Conservation (phyloP, 2,113 vertebrate genomes). For the Monopterus albus region DNA sequence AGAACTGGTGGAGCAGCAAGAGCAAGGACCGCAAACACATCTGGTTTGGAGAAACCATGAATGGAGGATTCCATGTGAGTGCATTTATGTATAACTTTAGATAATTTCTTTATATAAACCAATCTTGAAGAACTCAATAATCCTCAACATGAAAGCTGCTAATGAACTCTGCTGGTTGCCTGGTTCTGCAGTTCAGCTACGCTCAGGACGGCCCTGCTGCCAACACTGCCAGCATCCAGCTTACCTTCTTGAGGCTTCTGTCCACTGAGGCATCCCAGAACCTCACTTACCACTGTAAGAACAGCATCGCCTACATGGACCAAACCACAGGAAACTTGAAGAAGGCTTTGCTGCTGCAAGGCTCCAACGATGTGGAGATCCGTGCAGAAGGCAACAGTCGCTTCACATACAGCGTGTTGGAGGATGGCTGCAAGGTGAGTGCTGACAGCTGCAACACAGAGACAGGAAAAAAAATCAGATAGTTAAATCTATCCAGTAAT, state of each 20-base stretch:
- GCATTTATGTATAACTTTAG: neutral
- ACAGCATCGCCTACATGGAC: conserved; percentile 98
- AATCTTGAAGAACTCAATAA: neutral
- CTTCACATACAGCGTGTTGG: conserved; percentile 93
- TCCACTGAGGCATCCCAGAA: conserved; percentile 95
- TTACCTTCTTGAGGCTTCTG: conserved; percentile 96
- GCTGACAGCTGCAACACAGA: neutral
- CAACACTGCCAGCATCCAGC: conserved; percentile 89
- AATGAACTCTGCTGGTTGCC: neutral
- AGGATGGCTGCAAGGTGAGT: conserved; percentile 96
- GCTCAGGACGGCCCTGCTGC: conserved; percentile 87
- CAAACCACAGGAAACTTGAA: conserved; percentile 91
- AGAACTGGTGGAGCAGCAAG: conserved; percentile 98
- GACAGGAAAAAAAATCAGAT: neutral
- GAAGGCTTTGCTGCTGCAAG: conserved; percentile 94
- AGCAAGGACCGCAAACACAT: conserved; percentile 92
- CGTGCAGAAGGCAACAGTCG: conserved; percentile 97
- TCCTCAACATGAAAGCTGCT: neutral
- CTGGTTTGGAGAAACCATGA: conserved; percentile 97
- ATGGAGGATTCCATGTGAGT: conserved; percentile 95
- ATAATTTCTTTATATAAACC: neutral
- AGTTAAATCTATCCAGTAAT: neutral
- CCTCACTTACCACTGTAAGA: conserved; percentile 98
- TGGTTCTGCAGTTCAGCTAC: conserved; percentile 89
- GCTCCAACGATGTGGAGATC: conserved; percentile 97